These are phyloP conservation scores for Xyrauchen texanus DNA, from an alignment of 2,113 vertebrate genomes.

Conservation along the genomic window DNA sequence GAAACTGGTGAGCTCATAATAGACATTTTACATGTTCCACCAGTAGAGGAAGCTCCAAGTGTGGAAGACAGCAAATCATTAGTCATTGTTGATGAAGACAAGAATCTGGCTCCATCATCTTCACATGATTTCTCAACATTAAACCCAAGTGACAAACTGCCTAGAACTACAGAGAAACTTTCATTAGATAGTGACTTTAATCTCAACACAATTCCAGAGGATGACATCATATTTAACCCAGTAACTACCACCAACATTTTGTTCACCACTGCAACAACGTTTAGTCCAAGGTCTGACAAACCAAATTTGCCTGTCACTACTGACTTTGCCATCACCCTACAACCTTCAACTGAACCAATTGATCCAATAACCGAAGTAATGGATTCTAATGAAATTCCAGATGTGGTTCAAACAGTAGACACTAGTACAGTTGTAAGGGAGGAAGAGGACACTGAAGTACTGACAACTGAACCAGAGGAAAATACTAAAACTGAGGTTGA, in stretches of 20 bases:
- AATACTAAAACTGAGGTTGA: not conserved
- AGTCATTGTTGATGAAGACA: conserved; percentile 4
- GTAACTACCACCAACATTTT: conserved; percentile 33
- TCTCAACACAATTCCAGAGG: conserved; percentile 39
- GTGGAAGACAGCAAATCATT: conserved; percentile 7
- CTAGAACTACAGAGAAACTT: conserved; percentile 8
- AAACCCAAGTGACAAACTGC: conserved; percentile 15
- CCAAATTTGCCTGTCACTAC: conserved; percentile 44
- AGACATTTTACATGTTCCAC: conserved; percentile 51
- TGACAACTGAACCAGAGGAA: not conserved
- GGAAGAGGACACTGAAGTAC: conserved; percentile 2
- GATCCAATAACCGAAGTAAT: conserved; percentile 26
- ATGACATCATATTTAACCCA: conserved; percentile 33
- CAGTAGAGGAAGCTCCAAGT: conserved; percentile 22
- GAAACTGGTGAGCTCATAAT: conserved; percentile 65
- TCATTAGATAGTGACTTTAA: conserved; percentile 27
- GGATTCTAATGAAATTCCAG: conserved; percentile 55
- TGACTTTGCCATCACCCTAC: conserved; percentile 53
- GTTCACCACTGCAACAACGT: conserved; percentile 43
- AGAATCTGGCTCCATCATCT: conserved; percentile 53
- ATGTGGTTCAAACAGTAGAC: conserved; percentile 3
- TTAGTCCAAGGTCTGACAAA: conserved; percentile 17
- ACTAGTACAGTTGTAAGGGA: not conserved
- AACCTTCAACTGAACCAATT: conserved; percentile 52
- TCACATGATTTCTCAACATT: conserved; percentile 53